Evolutionary conservation across 2,797 vertebrate species (phyloP), one percentile per base, ranked within the genome.

Genomic region (Thamnophis elegans): DNA sequence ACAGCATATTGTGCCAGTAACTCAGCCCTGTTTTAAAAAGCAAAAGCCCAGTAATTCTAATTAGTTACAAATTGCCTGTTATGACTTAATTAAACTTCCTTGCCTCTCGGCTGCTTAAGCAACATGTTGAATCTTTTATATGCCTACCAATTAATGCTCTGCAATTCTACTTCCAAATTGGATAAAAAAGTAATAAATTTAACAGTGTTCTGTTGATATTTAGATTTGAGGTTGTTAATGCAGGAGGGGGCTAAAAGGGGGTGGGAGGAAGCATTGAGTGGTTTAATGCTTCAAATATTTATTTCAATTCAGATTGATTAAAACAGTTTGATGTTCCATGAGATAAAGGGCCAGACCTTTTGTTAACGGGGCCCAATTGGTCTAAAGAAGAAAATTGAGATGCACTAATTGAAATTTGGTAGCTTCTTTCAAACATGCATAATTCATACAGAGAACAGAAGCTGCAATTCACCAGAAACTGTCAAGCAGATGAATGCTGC

Each of bases 131-230:
- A 95, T 95, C 96, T 95, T 97, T 97, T 96, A 96, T 97, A 94
- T 73, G 93, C 91, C 96, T 95, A 94, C 96, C 95, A 96, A 96
- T 97, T 97, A 96, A 95, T 68, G 88, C 22, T 92, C 91, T 91
- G 94, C 97, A 97, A 98, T 97, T 98, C 97, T 97, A 97, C 97
- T 96, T 97, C 98, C 96, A 97, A 97, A 98, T 96, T 96, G 96
- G 93, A 96, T 95, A 94, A 94, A 97, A 94, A 97, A 95, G 96
- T 95, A 96, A 96, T 96, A 97, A 96, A 95, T 92, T 95, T 93
- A 96, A 93, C 94, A 96, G 94, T 94, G 93, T 91, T 90, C 94
- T 96, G 96, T 96, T 96, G 95, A 95, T 95, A 96, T 94, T 94
- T 91, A 95, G 91, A 95, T 95, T 86, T 4, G 47, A 96, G 94